These are phyloP conservation scores for Tetanocera ferruginea DNA, from an alignment of 2,888 invertebrate genomes.

Conservation along the genomic window DNA sequence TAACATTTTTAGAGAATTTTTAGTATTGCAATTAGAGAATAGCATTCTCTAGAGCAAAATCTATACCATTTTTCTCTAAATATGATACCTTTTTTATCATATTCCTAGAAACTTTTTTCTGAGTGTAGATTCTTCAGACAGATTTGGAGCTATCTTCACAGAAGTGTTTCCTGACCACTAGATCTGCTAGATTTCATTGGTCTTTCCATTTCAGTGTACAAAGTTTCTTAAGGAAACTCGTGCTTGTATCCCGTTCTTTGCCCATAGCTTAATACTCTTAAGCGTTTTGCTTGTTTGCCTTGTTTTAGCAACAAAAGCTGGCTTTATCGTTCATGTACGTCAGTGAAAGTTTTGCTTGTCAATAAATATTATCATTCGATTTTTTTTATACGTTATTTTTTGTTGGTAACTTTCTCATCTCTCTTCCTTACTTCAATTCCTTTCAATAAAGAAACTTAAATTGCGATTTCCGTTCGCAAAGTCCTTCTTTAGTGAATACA, in stretches of 20 bases:
- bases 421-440: neutral
- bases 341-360: neutral
- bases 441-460: constrained; percentile 35
- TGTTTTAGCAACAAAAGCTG: neutral
- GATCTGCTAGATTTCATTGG: too few species aligned
- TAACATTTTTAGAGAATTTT: too few species aligned
- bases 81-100: too few species aligned
- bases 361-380: neutral
- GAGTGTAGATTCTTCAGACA: too few species aligned
- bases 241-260: too few species aligned
- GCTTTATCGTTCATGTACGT: neutral
- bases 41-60: too few species aligned
- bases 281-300: neutral
- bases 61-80: too few species aligned
- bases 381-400: neutral
- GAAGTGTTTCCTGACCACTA: neutral
- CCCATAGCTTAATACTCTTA: neutral
- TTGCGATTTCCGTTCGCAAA: constrained; percentile 33
- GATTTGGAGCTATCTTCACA: too few species aligned
- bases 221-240: too few species aligned
- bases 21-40: too few species aligned
- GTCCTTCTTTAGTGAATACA: constrained; percentile 3
- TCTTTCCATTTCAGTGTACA: neutral
- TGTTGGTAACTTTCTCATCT: neutral
- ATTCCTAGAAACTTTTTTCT: too few species aligned